A percentile compares a stretch with the other conserved stretches of the same genome.
phyloP scores from a whole-genome alignment of 2,888 invertebrate genomes.

The Acrocyrtus sp. region DNA sequence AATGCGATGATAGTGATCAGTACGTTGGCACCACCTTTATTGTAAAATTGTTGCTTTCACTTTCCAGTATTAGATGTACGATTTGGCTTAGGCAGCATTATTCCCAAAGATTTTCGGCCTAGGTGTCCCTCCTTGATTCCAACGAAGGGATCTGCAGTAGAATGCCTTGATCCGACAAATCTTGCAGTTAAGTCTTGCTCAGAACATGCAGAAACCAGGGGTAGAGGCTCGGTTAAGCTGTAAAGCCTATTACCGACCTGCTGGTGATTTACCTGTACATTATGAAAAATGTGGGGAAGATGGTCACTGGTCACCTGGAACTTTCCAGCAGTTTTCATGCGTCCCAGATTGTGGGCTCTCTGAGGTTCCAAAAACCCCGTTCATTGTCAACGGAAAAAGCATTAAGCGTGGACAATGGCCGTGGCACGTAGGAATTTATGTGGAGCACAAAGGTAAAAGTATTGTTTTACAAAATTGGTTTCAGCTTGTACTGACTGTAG shows the following conservation, averaged over 20 bases:
- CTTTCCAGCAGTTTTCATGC: slow-evolving; percentile 54
- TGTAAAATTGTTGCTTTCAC: too few species aligned
- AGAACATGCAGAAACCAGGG: slow-evolving; percentile 58
- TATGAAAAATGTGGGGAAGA: slow-evolving; percentile 62
- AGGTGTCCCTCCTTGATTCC: slow-evolving; percentile 55
- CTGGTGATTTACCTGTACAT: slow-evolving; percentile 61
- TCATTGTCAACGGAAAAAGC: slow-evolving; percentile 58
- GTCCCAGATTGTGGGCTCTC: slow-evolving; percentile 62
- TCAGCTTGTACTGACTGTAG: background rate
- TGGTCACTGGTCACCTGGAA: slow-evolving; percentile 59
- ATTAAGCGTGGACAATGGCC: slow-evolving; percentile 66
- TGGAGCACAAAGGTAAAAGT: slow-evolving; percentile 64
- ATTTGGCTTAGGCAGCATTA: slow-evolving; percentile 54
- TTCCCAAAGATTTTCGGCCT: slow-evolving; percentile 55
- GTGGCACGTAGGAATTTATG: slow-evolving; percentile 72
- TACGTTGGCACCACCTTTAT: too few species aligned
- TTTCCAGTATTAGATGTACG: slow-evolving; percentile 57
- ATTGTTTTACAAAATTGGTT: too few species aligned
- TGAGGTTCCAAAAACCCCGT: slow-evolving; percentile 61
- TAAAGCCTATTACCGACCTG: slow-evolving; percentile 56
- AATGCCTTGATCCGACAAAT: slow-evolving; percentile 61
- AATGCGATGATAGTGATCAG: too few species aligned
- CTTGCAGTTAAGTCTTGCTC: slow-evolving; percentile 59
- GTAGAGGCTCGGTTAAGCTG: slow-evolving; percentile 61
- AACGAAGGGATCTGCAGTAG: slow-evolving; percentile 55